phyloP scores from a whole-genome alignment of 2,113 vertebrate species.

The Lasiurus cinereus region DNA sequence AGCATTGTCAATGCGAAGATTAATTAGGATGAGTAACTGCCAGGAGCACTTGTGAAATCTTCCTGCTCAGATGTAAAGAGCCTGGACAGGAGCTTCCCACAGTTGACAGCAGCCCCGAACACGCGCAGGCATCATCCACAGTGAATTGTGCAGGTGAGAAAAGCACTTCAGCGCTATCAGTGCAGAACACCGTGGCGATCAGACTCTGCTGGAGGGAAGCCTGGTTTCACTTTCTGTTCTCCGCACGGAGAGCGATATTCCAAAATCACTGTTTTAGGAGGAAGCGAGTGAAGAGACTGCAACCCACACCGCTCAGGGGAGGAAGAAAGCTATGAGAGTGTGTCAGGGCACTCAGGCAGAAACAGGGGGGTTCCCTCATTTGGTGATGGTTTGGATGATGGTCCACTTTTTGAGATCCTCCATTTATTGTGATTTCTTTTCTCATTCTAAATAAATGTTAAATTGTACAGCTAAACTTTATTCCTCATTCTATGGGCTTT shows the following conservation, averaged over 20 bases:
- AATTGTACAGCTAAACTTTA: background rate
- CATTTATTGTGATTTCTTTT: background rate
- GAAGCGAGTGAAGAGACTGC: background rate
- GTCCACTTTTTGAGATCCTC: background rate
- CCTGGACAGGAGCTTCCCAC: background rate
- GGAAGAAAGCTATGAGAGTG: background rate
- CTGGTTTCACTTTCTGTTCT: background rate
- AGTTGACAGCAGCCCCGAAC: background rate
- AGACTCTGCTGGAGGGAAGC: background rate
- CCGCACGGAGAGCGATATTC: background rate
- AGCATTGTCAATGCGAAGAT: background rate
- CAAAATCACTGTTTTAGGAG: background rate
- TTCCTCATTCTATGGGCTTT: background rate
- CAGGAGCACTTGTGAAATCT: background rate
- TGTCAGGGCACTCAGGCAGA: background rate
- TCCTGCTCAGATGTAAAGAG: background rate
- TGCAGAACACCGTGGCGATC: background rate
- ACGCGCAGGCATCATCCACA: background rate
- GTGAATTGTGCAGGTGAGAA: background rate
- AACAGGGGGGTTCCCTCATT: background rate
- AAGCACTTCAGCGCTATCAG: background rate
- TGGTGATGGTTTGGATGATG: background rate
- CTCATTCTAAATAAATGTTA: constrained; percentile 17
- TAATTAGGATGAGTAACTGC: constrained; percentile 47
- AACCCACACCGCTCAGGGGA: background rate